phyloP scores from a whole-genome alignment of 2,797 vertebrate genomes.

The Lates japonicus region DNA sequence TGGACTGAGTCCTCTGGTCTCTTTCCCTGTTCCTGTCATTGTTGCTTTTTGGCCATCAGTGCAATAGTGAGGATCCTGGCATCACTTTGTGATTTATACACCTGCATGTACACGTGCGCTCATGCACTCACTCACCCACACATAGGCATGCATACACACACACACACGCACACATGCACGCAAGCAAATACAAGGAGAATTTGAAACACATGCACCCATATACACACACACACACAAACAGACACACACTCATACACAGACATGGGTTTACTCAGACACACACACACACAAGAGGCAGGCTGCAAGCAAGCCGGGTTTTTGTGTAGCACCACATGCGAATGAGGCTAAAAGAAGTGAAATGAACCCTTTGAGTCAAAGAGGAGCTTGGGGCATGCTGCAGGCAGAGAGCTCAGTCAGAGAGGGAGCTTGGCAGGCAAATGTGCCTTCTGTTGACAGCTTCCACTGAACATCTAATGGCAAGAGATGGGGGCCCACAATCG shows the following conservation, averaged over 20 bases:
- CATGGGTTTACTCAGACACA: slow-evolving; percentile 39
- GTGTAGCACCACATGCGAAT: slow-evolving; percentile 92
- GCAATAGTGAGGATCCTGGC: slow-evolving; percentile 42
- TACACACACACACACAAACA: not conserved
- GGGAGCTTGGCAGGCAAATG: slow-evolving; percentile 91
- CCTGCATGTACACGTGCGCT: slow-evolving; percentile 27
- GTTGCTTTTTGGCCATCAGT: slow-evolving; percentile 50
- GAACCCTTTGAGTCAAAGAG: slow-evolving; percentile 95
- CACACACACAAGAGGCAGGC: slow-evolving; percentile 77
- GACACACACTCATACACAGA: slow-evolving; percentile 8
- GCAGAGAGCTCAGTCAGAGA: slow-evolving; percentile 91
- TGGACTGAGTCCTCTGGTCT: slow-evolving; percentile 28
- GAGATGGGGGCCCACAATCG: slow-evolving; percentile 88
- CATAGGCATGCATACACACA: not conserved
- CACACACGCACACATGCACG: slow-evolving; percentile 47
- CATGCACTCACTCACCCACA: slow-evolving; percentile 26
- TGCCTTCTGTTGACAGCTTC: slow-evolving; percentile 94
- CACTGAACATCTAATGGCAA: slow-evolving; percentile 91
- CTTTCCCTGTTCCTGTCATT: slow-evolving; percentile 44
- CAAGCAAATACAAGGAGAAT: slow-evolving; percentile 28
- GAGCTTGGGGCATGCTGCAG: slow-evolving; percentile 95
- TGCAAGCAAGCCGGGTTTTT: slow-evolving; percentile 85
- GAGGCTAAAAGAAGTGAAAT: slow-evolving; percentile 93
- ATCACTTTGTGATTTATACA: slow-evolving; percentile 53
- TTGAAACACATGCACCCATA: slow-evolving; percentile 25